phyloP scores from a whole-genome alignment of 2,888 invertebrate genomes.

The Automeris io region DNA sequence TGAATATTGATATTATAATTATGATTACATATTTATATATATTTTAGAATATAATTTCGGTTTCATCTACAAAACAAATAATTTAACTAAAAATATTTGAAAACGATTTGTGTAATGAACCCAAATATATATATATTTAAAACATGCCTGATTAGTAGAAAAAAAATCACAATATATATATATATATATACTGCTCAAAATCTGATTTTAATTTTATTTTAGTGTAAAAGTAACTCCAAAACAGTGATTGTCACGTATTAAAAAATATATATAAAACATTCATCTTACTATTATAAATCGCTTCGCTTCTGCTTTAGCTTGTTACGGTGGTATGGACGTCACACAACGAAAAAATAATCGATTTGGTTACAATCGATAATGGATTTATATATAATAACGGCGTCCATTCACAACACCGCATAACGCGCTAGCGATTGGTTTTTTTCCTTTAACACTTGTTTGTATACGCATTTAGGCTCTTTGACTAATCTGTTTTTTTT shows the following conservation, averaged over 20 bases:
- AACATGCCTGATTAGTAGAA: too few relatives aligned
- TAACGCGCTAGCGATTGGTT: conserved; percentile 65
- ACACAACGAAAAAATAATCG: conserved; percentile 13
- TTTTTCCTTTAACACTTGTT: conserved; percentile 73
- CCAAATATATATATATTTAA: too few relatives aligned
- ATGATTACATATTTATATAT: too few relatives aligned
- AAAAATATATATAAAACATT: conserved; percentile 14
- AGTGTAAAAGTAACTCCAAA: conserved; percentile 25
- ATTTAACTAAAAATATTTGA: too few relatives aligned
- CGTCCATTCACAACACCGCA: conserved; percentile 39
- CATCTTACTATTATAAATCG: conserved; percentile 40
- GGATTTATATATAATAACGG: too few relatives aligned
- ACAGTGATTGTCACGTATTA: conserved; percentile 35
- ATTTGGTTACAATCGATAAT: not conserved
- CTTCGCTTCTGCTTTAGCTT: conserved; percentile 75
- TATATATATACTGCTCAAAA: conserved; percentile 1
- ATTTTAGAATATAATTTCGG: too few relatives aligned
- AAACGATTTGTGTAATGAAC: too few relatives aligned
- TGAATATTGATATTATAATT: too few relatives aligned
- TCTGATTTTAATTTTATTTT: not conserved
- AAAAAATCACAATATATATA: too few relatives aligned
- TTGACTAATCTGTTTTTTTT: conserved; percentile 59
- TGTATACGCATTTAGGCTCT: conserved; percentile 58
- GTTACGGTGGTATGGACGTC: conserved; percentile 53
- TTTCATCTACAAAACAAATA: too few relatives aligned